Base-by-base conservation (phyloP, 2,888 invertebrate genomes). In the Carabus problematicus region DNA sequence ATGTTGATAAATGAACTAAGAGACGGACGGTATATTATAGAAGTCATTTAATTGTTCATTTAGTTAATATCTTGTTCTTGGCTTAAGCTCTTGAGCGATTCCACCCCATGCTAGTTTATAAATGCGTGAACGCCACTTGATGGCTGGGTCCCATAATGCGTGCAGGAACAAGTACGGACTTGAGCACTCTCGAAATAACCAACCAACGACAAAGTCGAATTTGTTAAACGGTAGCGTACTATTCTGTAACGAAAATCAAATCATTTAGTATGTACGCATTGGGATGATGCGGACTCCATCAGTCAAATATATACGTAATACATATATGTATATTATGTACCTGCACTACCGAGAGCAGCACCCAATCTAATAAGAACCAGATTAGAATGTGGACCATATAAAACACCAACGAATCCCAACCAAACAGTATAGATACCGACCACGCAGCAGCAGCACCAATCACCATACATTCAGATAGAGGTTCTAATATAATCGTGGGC, bases 301-400 rank as follows among this genome's bases (percentile, higher is more conserved):
- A 8, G 9, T 11, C 3, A 58, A 9, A 55, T 29, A 47, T 29
- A 19, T 43, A 58, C 62, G 42, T 40, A 40, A 16, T 42, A 19
- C 29, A 42, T 54, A 43, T 41, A 47, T 41, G 43, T 40, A 47
- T 16, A 49, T 1, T 16, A 56, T 58, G 8, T 80, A 90, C 90
- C 85, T 94, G 96, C 75, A 97, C 92, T 73, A 93, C 87, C 73
- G 91, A 90, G 76, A 98, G 85, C 76, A 99, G 87, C 77, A 94
- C 85, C 93, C 97, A 99, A 84, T 99, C 99, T 74, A 94, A 91
- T 75, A 97, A 88, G 82, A 98, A 95, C 99, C 99, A 99, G 79
- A 92, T 85, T 64, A 97, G 86, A 76, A 95, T 88, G 82, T 99
- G 98, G 77, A 96, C 90, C 75, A 97, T 85, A 82, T 95, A 95